Evolutionary conservation across 2,797 vertebrate species (phyloP), one percentile per base, ranked within the genome.

Genomic region (Heterohyrax brucei): DNA sequence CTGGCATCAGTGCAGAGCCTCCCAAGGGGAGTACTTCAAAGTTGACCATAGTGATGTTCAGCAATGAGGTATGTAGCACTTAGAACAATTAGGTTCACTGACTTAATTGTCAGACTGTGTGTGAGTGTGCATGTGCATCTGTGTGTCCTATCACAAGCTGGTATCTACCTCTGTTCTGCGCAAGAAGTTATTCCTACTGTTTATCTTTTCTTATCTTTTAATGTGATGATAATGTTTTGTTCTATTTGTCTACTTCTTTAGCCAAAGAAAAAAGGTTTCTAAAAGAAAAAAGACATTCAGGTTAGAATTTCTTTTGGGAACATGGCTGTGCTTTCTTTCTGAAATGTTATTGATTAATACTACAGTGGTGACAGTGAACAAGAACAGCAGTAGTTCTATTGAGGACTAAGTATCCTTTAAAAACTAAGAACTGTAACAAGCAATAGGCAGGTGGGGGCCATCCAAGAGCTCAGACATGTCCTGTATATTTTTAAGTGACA

Each of bases 271-370:
- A 94, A 73, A 7, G 50, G 0, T 5, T 13, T 10, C 53, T 19
- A 93, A 30, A 50, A 3, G 64, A 30, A 22, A 33, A 93, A 46
- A 2, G 70, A 22, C 80, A 85, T 95, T 95, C 39, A 93, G 79
- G n/a, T 87, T 75, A 83, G 66, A 13, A 86, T 76, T 84, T 80
- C 39, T 28, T 79, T 88, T 86, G 73, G 6, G 56, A 44, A 78
- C 44, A 79, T 13, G 72, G 18, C 5, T 83, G 53, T 91, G 48
- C 50, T 93, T 75, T 33, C 92, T 92, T 73, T 83, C 22, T 21
- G 61, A 82, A 82, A 64, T 87, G 68, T 94, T 95, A 92, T 50
- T 84, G 87, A 96, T 93, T n/a, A 80, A 90, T 33, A 44, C 68
- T 56, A 53, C n/a, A 79, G 53, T 44, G 44, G 61, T 97, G 93